Percentiles rank a stretch among this genome's conserved stretches.
phyloP scores from a whole-genome alignment of 2,888 invertebrate genomes.

The Pheosia tremula region DNA sequence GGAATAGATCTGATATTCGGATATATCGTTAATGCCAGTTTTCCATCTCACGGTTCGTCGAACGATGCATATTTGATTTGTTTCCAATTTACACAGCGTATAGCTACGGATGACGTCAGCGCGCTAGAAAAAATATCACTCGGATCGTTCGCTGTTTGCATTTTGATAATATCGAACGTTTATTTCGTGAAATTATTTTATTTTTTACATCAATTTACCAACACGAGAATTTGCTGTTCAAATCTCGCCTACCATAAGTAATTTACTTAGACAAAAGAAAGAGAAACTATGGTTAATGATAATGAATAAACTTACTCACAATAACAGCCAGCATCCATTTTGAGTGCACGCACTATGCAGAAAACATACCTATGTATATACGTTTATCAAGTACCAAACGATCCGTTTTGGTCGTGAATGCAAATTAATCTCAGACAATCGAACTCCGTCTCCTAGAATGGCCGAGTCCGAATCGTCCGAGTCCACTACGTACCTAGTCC shows the following conservation, averaged over 20 bases:
- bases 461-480: too few relatives aligned
- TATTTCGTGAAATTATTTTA: too few relatives aligned
- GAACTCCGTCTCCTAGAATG: slow-evolving; percentile 37
- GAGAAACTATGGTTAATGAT: too few relatives aligned
- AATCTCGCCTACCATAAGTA: too few relatives aligned
- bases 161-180: too few relatives aligned
- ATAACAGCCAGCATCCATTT: background rate
- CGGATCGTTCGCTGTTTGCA: background rate
- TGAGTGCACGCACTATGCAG: background rate
- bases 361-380: slow-evolving; percentile 32
- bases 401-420: slow-evolving; percentile 69
- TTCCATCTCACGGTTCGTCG: slow-evolving; percentile 60
- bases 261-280: too few relatives aligned
- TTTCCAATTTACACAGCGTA: slow-evolving; percentile 58
- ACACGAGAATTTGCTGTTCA: too few relatives aligned
- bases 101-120: background rate
- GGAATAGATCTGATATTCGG: slow-evolving; percentile 28
- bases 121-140: background rate
- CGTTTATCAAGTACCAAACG: slow-evolving; percentile 64
- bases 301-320: background rate
- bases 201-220: too few relatives aligned
- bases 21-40: slow-evolving; percentile 50
- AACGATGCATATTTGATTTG: slow-evolving; percentile 67
- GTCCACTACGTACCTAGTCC: too few relatives aligned
- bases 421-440: slow-evolving; percentile 64